These are phyloP conservation scores for Linurgus olivaceus DNA, from an alignment of 2,797 vertebrate genomes.

Conservation along the genomic window DNA sequence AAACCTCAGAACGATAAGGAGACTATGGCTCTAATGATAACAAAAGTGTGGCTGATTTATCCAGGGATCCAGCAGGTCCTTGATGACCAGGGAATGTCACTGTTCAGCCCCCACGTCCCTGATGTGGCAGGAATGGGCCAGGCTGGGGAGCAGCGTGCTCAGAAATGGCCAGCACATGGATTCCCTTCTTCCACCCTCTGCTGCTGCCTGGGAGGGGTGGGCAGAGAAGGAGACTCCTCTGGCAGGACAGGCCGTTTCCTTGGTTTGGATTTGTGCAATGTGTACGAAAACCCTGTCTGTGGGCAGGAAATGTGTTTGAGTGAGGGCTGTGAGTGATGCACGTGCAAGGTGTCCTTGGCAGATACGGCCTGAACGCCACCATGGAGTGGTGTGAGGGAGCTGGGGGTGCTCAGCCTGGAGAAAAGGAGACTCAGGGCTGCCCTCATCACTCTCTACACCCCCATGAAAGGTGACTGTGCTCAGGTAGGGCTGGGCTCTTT, in stretches of 20 bases:
- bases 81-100: neutral
- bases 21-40: neutral
- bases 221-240: neutral
- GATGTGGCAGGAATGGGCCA: neutral
- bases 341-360: neutral
- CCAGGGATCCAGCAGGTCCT: neutral
- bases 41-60: neutral
- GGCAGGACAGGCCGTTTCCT: neutral
- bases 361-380: neutral
- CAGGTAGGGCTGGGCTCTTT: rapidly evolving
- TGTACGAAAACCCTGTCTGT: neutral
- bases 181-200: neutral
- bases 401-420: neutral
- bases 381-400: neutral
- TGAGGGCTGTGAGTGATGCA: rapidly evolving
- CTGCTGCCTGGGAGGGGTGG: neutral
- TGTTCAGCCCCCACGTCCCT: neutral
- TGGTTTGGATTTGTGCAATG: neutral
- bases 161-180: neutral
- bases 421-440: neutral
- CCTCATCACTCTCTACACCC: rapidly evolving
- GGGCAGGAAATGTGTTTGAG: neutral
- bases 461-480: neutral
- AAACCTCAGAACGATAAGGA: neutral
- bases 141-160: neutral